A percentile compares a stretch with the other conserved stretches of the same genome.
Conservation (phyloP, 2,888 invertebrate genomes). For the Fabriciana adippe region DNA sequence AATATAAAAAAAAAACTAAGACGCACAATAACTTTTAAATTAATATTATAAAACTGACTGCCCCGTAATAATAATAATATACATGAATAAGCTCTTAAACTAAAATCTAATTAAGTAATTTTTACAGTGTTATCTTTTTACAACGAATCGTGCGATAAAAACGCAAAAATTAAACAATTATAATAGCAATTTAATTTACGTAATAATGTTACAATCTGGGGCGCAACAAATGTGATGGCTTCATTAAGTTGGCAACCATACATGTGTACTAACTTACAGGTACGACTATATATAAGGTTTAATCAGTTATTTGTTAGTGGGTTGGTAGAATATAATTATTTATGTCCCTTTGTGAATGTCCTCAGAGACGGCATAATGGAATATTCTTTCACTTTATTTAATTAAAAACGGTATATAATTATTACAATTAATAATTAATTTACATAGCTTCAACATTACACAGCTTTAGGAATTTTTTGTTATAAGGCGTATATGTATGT, state of each 20-base stretch:
- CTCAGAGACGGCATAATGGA: slow-evolving; percentile 7
- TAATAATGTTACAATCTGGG: slow-evolving; percentile 4
- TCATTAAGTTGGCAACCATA: slow-evolving; percentile 21
- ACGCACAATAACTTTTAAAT: too few relatives aligned
- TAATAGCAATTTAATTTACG: slow-evolving; percentile 21
- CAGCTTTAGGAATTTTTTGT: too few relatives aligned
- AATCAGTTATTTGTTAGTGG: slow-evolving; percentile 26
- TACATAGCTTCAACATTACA: too few relatives aligned
- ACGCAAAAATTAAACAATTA: background rate
- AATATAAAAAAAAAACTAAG: too few relatives aligned
- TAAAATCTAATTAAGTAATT: background rate
- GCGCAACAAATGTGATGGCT: slow-evolving; percentile 6
- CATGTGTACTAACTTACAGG: background rate
- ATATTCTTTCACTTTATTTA: slow-evolving; percentile 16
- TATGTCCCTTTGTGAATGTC: slow-evolving; percentile 11
- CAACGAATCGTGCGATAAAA: background rate
- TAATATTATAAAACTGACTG: too few relatives aligned
- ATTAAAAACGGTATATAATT: background rate
- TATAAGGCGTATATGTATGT: too few relatives aligned
- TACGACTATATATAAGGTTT: too few relatives aligned
- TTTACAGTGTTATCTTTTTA: background rate
- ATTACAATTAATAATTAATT: background rate
- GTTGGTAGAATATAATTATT: slow-evolving; percentile 20
- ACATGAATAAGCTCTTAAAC: background rate
- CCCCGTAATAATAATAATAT: background rate